phyloP scores from a whole-genome alignment of 1,140 invertebrate genomes.

The Drosophila suzukii region DNA sequence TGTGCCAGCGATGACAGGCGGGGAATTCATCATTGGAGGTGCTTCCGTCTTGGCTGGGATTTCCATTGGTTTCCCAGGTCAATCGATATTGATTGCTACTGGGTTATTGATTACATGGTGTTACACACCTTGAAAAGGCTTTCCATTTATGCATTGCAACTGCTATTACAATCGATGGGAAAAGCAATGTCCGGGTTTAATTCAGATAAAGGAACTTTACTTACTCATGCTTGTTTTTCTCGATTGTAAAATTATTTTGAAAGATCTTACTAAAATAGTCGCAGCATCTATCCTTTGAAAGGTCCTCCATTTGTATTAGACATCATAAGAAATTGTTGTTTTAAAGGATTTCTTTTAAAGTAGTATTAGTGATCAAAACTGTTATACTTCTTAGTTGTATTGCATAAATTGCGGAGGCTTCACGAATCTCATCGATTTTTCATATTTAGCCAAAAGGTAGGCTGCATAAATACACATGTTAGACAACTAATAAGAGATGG shows the following conservation, averaged over 20 bases:
- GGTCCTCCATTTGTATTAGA: too few species aligned
- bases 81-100: neutral
- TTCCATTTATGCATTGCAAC: neutral
- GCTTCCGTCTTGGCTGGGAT: conserved; percentile 40
- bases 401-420: conserved; percentile 23
- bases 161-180: neutral
- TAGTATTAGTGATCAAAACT: neutral
- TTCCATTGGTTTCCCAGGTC: conserved; percentile 25
- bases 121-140: conserved; percentile 12
- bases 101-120: conserved; percentile 27
- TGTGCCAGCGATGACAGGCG: conserved; percentile 32
- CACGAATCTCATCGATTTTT: neutral
- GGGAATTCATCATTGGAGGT: conserved; percentile 5
- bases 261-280: too few species aligned
- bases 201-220: neutral
- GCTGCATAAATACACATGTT: neutral
- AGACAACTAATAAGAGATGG: neutral
- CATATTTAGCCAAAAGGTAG: conserved; percentile 11
- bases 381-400: conserved; percentile 36
- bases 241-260: neutral
- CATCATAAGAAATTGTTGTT: neutral
- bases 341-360: neutral
- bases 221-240: neutral
- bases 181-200: neutral
- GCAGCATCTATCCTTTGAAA: too few species aligned